A percentile compares a stretch with the other conserved stretches of the same genome.
Evolutionary conservation across 1,140 invertebrate species (phyloP).

Genomic region (Lasaia peninsularis): DNA sequence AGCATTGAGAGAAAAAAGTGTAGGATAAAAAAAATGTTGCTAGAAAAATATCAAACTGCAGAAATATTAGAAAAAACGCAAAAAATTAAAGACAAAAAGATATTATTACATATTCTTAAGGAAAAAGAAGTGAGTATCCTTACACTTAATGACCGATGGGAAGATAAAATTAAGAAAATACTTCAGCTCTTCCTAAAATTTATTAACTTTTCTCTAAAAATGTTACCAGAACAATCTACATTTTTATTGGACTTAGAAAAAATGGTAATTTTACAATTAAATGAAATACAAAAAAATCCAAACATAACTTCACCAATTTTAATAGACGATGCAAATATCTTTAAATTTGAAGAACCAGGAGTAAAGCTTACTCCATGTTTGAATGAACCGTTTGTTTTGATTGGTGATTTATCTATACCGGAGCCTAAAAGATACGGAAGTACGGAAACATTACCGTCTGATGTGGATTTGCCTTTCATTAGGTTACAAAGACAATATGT

Average conservation of each 20-base stretch:
- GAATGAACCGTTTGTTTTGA: constrained; percentile 45
- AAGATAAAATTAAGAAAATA: constrained; percentile 58
- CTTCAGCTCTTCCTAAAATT: constrained; percentile 61
- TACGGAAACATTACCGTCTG: constrained; percentile 48
- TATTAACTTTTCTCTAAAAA: constrained; percentile 56
- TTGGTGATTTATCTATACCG: constrained; percentile 45
- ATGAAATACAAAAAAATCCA: constrained; percentile 52
- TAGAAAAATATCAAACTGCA: constrained; percentile 43
- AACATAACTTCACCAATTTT: constrained; percentile 36
- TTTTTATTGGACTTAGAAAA: constrained; percentile 64
- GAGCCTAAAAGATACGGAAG: constrained; percentile 47
- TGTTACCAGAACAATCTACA: constrained; percentile 61
- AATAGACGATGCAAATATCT: constrained; percentile 40
- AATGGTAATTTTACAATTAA: constrained; percentile 59
- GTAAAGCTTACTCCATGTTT: constrained; percentile 29
- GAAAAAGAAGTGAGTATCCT: constrained; percentile 38
- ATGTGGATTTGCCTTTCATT: constrained; percentile 54
- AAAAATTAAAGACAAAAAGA: constrained; percentile 44
- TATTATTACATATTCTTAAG: constrained; percentile 38
- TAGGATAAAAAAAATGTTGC: constrained; percentile 50
- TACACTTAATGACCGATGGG: constrained; percentile 55
- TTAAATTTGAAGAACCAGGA: constrained; percentile 40
- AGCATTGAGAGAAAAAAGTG: constrained; percentile 64
- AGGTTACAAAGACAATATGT: constrained; percentile 51
- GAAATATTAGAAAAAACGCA: constrained; percentile 45